Evolutionary conservation across 1,140 invertebrate species (phyloP).

Genomic region (Planococcus citri): DNA sequence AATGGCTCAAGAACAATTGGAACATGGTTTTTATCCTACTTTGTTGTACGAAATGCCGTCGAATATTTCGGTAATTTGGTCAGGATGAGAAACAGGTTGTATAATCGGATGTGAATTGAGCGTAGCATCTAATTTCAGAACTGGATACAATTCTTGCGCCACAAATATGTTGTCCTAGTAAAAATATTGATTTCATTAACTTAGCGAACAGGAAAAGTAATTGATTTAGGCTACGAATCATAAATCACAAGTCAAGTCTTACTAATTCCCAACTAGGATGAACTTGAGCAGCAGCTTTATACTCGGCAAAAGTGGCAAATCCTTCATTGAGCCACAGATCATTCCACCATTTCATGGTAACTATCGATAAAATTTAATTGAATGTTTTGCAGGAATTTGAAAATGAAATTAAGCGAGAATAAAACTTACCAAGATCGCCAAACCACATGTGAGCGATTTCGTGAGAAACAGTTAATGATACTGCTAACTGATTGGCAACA

Average conservation of each 20-base stretch:
- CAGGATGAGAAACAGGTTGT: slow-evolving; percentile 64
- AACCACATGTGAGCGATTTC: slow-evolving; percentile 92
- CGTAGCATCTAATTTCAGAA: slow-evolving; percentile 63
- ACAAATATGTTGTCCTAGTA: slow-evolving; percentile 26
- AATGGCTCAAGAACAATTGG: slow-evolving; percentile 1
- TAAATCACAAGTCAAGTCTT: slow-evolving; percentile 29
- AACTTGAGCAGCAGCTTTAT: slow-evolving; percentile 55
- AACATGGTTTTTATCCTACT: slow-evolving; percentile 38
- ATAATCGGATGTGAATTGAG: slow-evolving; percentile 79
- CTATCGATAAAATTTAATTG: slow-evolving; percentile 34
- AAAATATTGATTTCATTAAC: slow-evolving; percentile 15
- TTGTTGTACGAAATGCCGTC: slow-evolving; percentile 87
- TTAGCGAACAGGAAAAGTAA: neutral
- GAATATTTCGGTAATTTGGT: slow-evolving; percentile 85
- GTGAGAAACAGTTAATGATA: slow-evolving; percentile 72
- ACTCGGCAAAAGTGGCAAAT: slow-evolving; percentile 77
- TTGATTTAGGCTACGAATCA: neutral
- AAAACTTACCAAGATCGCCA: slow-evolving; percentile 57
- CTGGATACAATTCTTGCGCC: slow-evolving; percentile 44
- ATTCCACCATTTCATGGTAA: slow-evolving; percentile 86
- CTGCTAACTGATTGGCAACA: slow-evolving; percentile 56
- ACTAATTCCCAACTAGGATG: slow-evolving; percentile 76
- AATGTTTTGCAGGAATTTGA: neutral
- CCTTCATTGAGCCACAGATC: slow-evolving; percentile 89
- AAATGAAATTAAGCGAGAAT: slow-evolving; percentile 25